Evolutionary conservation across 2,797 vertebrate species (phyloP), one percentile per base, ranked within the genome.

Genomic region (Chiloscyllium punctatum): DNA sequence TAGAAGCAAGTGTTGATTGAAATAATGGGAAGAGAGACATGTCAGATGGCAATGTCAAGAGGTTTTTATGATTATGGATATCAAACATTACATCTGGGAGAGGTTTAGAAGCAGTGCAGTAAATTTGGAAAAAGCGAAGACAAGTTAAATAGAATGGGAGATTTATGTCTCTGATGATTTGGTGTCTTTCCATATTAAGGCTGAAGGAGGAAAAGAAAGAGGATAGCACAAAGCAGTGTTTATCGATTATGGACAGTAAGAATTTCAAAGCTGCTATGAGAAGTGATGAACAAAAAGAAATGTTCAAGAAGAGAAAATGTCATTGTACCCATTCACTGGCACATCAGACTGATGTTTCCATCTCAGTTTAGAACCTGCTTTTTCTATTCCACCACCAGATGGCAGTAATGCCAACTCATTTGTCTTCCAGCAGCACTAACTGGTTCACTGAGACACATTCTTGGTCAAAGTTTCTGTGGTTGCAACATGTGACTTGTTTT

Each of bases 321-420:
- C 33, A 92, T 68, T n/a, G n/a, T 82, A 82, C 37, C 79, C 6
- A 6, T 18, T 84, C 82, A 21, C 42, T 84, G 23, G 37, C 90
- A 42, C 21, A 23, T 69, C 90, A 69, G 25, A 92, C 18, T 68
- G 21, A n/a, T 92, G 90, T 68, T 92, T 68, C 62, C 11, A 13
- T 23, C 18, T 92, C 23, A 27, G 90, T 27, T 92, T 42, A 42
- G 11, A 69, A 4, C 3, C 15, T 30, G 23, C n/a, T 25, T 23
- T 92, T 69, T 68, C 90, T 69, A 92, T 42, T 37, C 66, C 23
- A n/a, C 90, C 90, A 92, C n/a, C 90, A 92, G 90, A 92, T 92
- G 90, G 90, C 90, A 92, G 25, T 92, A n/a, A 42, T 37, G 90
- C 68, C n/a, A 25, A 69, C n/a, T 2, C 16, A 37, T 37, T n/a